Percentiles rank a stretch among this genome's conserved stretches.
phyloP scores from a whole-genome alignment of 92 coral and sea anemone genomes.

The Zoanthus gigantus region DNA sequence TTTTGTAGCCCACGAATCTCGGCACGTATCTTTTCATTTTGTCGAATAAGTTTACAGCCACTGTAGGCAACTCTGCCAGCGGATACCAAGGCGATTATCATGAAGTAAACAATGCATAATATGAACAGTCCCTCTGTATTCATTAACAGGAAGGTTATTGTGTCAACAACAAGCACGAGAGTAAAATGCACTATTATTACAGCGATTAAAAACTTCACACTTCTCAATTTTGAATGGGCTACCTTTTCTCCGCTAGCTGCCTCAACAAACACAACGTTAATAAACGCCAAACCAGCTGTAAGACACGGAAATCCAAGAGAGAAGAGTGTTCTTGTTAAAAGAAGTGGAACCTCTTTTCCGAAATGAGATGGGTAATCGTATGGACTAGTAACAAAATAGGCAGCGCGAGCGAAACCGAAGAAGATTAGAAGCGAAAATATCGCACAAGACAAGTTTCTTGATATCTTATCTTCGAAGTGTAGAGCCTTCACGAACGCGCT shows the following conservation, averaged over 20 bases:
- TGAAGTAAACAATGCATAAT: slow-evolving; percentile 30
- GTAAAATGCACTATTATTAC: slow-evolving; percentile 17
- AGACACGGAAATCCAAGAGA: slow-evolving; percentile 36
- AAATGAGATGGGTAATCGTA: slow-evolving; percentile 37
- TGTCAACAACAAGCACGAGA: slow-evolving; percentile 23
- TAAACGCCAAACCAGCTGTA: slow-evolving; percentile 27
- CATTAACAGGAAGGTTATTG: neutral
- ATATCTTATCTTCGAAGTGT: slow-evolving; percentile 17
- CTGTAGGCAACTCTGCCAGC: slow-evolving; percentile 32
- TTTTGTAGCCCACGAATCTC: slow-evolving; percentile 17
- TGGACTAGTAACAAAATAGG: slow-evolving; percentile 1
- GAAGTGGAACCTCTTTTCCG: slow-evolving; percentile 1
- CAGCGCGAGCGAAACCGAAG: slow-evolving; percentile 28
- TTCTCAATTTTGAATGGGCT: slow-evolving; percentile 36
- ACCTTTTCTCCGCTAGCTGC: slow-evolving; percentile 33
- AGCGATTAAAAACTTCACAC: slow-evolving; percentile 20
- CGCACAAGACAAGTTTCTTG: slow-evolving; percentile 31
- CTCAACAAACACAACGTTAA: slow-evolving; percentile 25
- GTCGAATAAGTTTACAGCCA: slow-evolving; percentile 32
- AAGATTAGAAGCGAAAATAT: slow-evolving; percentile 24
- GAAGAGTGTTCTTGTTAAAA: slow-evolving; percentile 34
- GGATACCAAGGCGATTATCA: neutral
- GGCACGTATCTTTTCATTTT: slow-evolving; percentile 16
- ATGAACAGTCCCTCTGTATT: slow-evolving; percentile 6
- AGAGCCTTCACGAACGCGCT: slow-evolving; percentile 7